Evolutionary conservation across 2,888 invertebrate genomes (phyloP).

Genomic region (Erebia palarica): DNA sequence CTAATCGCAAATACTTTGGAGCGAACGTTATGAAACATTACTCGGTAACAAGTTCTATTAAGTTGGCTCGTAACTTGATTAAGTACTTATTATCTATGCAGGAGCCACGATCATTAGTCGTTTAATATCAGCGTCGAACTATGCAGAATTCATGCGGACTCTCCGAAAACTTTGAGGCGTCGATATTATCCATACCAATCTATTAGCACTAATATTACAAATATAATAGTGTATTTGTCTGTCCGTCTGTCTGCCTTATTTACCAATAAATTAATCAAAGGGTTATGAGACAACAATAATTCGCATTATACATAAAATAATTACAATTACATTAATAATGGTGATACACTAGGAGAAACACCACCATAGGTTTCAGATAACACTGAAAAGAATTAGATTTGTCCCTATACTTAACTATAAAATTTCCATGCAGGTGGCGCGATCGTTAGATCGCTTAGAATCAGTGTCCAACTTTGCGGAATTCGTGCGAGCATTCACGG

Average conservation of each 20-base stretch:
- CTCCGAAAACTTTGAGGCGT: background rate
- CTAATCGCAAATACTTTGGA: background rate
- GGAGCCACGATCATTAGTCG: background rate
- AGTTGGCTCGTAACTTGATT: background rate
- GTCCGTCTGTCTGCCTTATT: too few relatives aligned
- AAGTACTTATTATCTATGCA: background rate
- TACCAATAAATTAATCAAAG: too few relatives aligned
- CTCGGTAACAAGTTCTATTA: background rate
- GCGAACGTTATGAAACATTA: background rate
- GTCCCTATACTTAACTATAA: conserved; percentile 2
- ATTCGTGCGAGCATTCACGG: conserved; percentile 99
- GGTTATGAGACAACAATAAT: too few relatives aligned
- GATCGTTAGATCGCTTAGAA: conserved; percentile 91
- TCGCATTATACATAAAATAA: too few relatives aligned
- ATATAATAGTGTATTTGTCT: too few relatives aligned
- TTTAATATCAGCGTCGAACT: background rate
- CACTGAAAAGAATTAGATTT: background rate
- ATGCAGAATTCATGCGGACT: background rate
- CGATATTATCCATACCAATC: background rate
- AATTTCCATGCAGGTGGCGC: conserved; percentile 83
- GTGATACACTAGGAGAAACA: too few relatives aligned
- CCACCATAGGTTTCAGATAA: too few relatives aligned
- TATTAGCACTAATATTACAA: too few relatives aligned
- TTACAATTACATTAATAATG: too few relatives aligned
- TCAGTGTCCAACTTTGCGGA: conserved; percentile 96